Conservation (phyloP, 2,888 invertebrate genomes). For the Acleris cristana region DNA sequence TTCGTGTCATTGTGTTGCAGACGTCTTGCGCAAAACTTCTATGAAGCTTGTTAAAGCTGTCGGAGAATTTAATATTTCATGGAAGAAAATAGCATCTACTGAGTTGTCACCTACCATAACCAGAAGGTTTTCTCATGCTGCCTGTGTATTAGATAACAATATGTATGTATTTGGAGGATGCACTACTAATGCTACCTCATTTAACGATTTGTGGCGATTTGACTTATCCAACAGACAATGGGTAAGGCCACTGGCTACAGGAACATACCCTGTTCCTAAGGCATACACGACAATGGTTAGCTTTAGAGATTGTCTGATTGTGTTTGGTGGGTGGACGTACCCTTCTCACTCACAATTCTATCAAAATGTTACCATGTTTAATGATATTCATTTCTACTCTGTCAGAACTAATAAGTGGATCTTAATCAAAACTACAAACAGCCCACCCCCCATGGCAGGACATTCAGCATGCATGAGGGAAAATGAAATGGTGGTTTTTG, state of each 20-base stretch:
- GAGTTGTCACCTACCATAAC: constrained; percentile 90
- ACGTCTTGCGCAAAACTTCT: constrained; percentile 89
- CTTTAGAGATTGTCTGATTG: constrained; percentile 91
- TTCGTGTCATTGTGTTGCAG: constrained; percentile 75
- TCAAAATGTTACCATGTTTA: constrained; percentile 94
- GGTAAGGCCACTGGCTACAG: constrained; percentile 92
- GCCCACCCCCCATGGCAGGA: constrained; percentile 94
- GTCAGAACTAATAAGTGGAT: constrained; percentile 92
- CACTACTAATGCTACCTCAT: constrained; percentile 96
- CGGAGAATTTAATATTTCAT: constrained; percentile 89
- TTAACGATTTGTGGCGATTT: constrained; percentile 98
- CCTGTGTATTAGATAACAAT: constrained; percentile 91
- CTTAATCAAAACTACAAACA: constrained; percentile 85
- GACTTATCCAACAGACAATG: constrained; percentile 94
- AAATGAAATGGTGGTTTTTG: constrained; percentile 93
- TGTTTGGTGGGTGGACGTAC: constrained; percentile 98
- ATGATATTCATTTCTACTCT: constrained; percentile 95
- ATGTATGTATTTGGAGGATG: constrained; percentile 99
- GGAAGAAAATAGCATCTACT: constrained; percentile 86
- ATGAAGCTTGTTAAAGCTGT: constrained; percentile 91
- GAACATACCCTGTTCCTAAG: constrained; percentile 96
- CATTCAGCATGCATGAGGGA: constrained; percentile 95
- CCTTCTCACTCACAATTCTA: constrained; percentile 93
- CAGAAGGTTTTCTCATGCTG: constrained; percentile 96
- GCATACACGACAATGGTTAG: constrained; percentile 97